Evolutionary conservation across 2,888 invertebrate species (phyloP), one percentile per base, ranked within the genome.

Genomic region (Loripinus fragilis): DNA sequence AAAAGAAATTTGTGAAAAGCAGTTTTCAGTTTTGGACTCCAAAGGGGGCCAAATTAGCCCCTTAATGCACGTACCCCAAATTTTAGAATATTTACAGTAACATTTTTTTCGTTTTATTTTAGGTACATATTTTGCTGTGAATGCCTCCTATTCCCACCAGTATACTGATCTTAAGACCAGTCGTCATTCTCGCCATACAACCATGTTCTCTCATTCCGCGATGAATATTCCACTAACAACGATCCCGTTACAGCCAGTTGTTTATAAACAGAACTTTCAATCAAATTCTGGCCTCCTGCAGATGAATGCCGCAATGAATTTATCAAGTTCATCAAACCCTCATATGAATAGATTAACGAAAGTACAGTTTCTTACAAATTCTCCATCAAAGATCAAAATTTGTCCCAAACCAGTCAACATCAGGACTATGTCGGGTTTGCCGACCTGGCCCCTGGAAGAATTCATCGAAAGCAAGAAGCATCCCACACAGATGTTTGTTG

Each of bases 91-190:
- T 5, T 38, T 38, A 38, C 12, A 12, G 38, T 38, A 38, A 38
- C 38, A 45, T 45, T 3, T 12, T 69, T 69, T n/a, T n/a, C n/a
- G n/a, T 48, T 33, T 20, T 41, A 50, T 87, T 87, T 33, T 85
- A 91, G 91, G 91, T 52, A 89, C 88, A 8, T 91, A 91, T 78
- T 91, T 91, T 84, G 91, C 91, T 38, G 78, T 81, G 41, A 81
- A 88, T 67, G 87, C 90, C 8, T 81, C 85, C 15, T 91, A 91
- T 71, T 91, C 91, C 20, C 90, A 91, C 66, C 87, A 89, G 79
- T 91, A 89, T 74, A 88, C 89, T 38, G 90, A 90, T 71, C 17
- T 45, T 33, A 60, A 60, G 23, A 17, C 33, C 1, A 60, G 33
- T 33, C 60, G 33, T 60, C 60, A 30, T 30, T 20, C 60, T 60